A percentile compares a stretch with the other conserved stretches of the same genome.
These are phyloP conservation scores for Antechinus stuartii DNA, from an alignment of 2,113 vertebrate genomes.

Conservation along the genomic window DNA sequence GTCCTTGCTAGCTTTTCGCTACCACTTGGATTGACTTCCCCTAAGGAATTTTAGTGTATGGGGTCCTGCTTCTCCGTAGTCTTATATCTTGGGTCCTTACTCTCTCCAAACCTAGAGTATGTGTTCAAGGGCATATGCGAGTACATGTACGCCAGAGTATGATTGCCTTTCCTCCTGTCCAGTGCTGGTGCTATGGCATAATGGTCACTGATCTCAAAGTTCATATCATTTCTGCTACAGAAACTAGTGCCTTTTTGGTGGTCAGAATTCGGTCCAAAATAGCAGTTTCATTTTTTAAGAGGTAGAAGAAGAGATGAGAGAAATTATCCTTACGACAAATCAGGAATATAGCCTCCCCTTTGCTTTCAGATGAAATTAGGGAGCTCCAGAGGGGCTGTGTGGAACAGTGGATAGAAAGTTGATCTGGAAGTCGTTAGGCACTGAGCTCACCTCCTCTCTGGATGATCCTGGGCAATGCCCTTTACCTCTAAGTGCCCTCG, in stretches of 20 bases:
- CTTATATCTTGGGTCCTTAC: neutral
- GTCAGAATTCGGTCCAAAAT: neutral
- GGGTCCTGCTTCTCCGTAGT: neutral
- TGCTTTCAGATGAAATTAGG: neutral
- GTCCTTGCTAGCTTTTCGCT: neutral
- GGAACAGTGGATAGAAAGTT: neutral
- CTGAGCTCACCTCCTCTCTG: neutral
- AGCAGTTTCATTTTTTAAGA: neutral
- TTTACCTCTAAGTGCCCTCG: neutral
- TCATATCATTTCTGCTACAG: neutral
- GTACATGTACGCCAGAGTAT: neutral
- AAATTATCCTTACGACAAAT: neutral
- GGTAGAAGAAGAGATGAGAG: neutral
- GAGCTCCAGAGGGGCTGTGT: neutral
- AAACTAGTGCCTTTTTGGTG: neutral
- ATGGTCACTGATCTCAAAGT: neutral
- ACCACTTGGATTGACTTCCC: neutral
- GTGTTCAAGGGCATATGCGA: too few species aligned
- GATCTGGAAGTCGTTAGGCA: neutral
- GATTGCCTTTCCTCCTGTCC: neutral
- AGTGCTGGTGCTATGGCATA: neutral
- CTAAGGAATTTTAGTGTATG: neutral
- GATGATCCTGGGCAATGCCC: neutral
- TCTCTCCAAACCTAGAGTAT: neutral
- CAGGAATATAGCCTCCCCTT: neutral